Evolutionary conservation across 2,888 invertebrate genomes (phyloP), one percentile per base, ranked within the genome.

Genomic region (Agrotis ipsilon): DNA sequence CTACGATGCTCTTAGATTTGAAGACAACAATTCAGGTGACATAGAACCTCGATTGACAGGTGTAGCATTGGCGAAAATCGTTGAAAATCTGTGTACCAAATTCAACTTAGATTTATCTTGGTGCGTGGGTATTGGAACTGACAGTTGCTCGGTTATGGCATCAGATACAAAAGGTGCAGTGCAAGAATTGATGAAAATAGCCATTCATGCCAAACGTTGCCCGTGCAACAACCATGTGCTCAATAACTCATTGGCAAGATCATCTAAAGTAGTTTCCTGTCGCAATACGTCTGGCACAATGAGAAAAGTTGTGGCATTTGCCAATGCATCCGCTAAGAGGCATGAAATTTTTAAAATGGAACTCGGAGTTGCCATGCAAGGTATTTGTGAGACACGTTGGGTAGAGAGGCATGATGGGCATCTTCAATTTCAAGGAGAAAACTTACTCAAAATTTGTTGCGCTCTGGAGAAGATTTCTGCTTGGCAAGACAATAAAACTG

Each of bases 321-420:
- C 54, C 27, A 54, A 52, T 52, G 52, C 52, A 52, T 52, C 21
- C 52, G 52, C 52, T 52, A 52, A 52, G 18, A 52, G 52, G 52
- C 24, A 24, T 52, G 52, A 52, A 6, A 18, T 52, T 52, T 24
- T 52, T 52, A 16, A 24, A 52, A 52, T 9, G 21, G 52, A 52
- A 52, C 52, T 52, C 52, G 24, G 24, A 24, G 21, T 2, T 51
- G 51, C 51, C 51, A 21, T 51, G 51, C 51, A 51, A 52, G 16
- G 24, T 52, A 52, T 52, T 7, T 52, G 52, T 52, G 52, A 52
- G 52, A 52, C 52, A 52, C 24, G 24, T 52, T 24, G 52, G 9
- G 46, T 54, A 54, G 52, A 52, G 24, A 52, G 21, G 52, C 24
- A 52, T 24, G 52, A 52, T 24, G 27, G 27, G 27, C 27, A 27